Percentiles rank a stretch among this genome's conserved stretches.
Conservation (phyloP, 2,888 invertebrate genomes). For the Stictocephala bisonia region DNA sequence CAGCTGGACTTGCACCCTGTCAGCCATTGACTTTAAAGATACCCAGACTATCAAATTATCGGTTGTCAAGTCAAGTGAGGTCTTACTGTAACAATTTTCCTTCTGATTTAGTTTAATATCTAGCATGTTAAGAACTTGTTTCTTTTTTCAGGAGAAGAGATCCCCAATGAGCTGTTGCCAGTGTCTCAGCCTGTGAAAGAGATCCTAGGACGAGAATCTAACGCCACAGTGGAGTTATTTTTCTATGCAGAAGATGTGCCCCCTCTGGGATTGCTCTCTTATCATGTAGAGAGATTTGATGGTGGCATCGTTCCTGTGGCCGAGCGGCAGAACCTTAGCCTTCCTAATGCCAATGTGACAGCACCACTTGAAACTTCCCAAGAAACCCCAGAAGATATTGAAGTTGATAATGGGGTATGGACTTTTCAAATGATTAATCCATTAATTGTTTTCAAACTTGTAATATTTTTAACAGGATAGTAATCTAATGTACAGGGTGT, state of each 20-base stretch:
- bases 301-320: conserved; percentile 2
- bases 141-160: conserved; percentile 41
- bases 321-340: conserved; percentile 7
- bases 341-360: conserved; percentile 9
- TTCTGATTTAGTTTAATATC: background rate
- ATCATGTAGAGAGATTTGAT: conserved; percentile 65
- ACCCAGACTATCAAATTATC: no score
- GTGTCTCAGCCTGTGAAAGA: conserved; percentile 69
- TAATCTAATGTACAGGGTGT: no score
- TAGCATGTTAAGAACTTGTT: background rate
- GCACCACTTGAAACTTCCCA: conserved; percentile 21
- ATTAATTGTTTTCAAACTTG: no score
- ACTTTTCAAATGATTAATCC: no score
- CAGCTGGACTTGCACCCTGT: no score
- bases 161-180: conserved; percentile 66
- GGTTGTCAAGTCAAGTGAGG: background rate
- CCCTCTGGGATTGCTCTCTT: conserved; percentile 75
- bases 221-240: conserved; percentile 75
- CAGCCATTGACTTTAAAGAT: no score
- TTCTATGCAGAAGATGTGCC: conserved; percentile 76
- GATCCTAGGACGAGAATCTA: conserved; percentile 73
- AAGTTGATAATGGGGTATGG: conserved; percentile 54
- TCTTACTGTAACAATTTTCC: background rate
- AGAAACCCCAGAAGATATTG: conserved; percentile 45
- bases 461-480: no score